A percentile compares a stretch with the other conserved stretches of the same genome.
Evolutionary conservation across 2,797 vertebrate species (phyloP).

Genomic region (Danio albolineatus): DNA sequence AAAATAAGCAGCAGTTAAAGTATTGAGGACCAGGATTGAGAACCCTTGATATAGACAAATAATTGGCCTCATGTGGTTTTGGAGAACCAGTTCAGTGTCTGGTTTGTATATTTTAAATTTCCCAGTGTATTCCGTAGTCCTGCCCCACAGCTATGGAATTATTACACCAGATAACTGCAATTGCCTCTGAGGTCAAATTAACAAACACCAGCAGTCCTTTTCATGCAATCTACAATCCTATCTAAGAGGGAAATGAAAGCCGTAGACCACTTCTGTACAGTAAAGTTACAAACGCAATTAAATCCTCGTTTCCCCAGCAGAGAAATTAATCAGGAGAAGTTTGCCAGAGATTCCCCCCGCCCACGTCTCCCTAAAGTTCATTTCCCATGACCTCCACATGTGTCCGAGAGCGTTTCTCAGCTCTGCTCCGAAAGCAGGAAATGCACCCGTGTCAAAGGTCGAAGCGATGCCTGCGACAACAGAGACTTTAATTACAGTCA

Average conservation of each 20-base stretch:
- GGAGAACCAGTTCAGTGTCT: constrained; percentile 4
- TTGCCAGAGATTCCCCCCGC: constrained; percentile 54
- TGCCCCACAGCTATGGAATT: too few relatives aligned
- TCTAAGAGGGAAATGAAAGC: constrained; percentile 23
- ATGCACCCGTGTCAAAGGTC: constrained; percentile 79
- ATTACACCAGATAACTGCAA: too few relatives aligned
- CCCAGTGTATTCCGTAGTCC: neutral
- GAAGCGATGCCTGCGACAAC: constrained; percentile 71
- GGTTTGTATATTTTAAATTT: constrained; percentile 38
- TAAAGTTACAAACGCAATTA: constrained; percentile 36
- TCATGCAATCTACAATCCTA: constrained; percentile 20
- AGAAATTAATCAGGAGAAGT: constrained; percentile 44
- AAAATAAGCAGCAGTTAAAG: too few relatives aligned
- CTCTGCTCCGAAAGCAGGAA: constrained; percentile 77
- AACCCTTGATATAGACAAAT: neutral
- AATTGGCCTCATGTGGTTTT: constrained; percentile 22
- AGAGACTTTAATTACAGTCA: constrained; percentile 66
- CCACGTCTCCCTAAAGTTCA: constrained; percentile 65
- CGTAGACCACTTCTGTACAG: neutral
- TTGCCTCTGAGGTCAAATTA: too few relatives aligned
- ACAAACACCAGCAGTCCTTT: neutral
- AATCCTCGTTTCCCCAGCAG: constrained; percentile 52
- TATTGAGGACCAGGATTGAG: too few relatives aligned
- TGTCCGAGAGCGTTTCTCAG: constrained; percentile 77
- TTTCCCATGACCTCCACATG: constrained; percentile 83